phyloP scores from a whole-genome alignment of 2,113 vertebrate genomes.

The Solea senegalensis region DNA sequence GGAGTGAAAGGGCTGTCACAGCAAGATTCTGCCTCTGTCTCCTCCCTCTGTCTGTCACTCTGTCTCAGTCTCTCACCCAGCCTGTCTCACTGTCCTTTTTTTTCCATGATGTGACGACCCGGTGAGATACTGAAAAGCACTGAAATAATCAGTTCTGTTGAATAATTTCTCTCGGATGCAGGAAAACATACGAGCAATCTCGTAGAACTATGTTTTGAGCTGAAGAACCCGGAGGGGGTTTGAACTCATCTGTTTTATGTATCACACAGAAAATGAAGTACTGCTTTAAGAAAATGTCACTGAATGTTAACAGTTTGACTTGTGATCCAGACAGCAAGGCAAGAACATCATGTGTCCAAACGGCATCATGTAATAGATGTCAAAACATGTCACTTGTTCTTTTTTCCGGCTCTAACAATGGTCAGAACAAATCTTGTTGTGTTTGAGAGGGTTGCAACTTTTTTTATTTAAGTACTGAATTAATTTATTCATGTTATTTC shows the following conservation, averaged over 20 bases:
- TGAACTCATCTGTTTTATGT: too few relatives aligned
- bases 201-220: too few relatives aligned
- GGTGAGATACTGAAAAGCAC: slow-evolving; percentile 25
- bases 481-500: too few relatives aligned
- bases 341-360: slow-evolving; percentile 3
- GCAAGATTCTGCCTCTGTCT: slow-evolving; percentile 41
- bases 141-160: slow-evolving; percentile 11
- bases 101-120: slow-evolving; percentile 22
- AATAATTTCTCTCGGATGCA: slow-evolving; percentile 10
- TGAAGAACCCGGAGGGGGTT: too few relatives aligned
- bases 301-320: too few relatives aligned
- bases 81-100: slow-evolving; percentile 32
- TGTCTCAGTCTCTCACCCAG: slow-evolving; percentile 41
- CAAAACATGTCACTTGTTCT: slow-evolving; percentile 8
- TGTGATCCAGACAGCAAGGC: neutral
- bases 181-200: too few relatives aligned
- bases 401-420: too few relatives aligned
- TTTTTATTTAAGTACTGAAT: too few relatives aligned
- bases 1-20: slow-evolving; percentile 72
- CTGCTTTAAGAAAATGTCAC: too few relatives aligned
- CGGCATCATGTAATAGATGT: slow-evolving; percentile 49
- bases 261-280: too few relatives aligned
- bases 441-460: too few relatives aligned
- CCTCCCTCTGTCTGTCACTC: slow-evolving; percentile 44
- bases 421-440: too few relatives aligned